phyloP scores from a whole-genome alignment of 2,888 invertebrate species.

The Caenorhabditis sp. region DNA sequence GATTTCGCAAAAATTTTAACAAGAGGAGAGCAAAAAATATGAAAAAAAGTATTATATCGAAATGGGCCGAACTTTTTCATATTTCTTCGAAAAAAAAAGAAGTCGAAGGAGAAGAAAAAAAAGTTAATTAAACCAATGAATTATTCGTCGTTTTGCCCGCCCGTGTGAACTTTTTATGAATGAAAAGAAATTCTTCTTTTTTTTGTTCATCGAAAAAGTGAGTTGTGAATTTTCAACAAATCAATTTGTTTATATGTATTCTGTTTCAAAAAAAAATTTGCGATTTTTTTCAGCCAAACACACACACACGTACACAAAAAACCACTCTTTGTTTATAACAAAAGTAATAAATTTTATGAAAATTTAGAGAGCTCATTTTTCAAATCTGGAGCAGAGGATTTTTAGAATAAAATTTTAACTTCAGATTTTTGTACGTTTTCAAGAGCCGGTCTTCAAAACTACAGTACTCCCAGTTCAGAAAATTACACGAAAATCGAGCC shows the following conservation, averaged over 20 bases:
- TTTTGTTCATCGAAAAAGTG: background rate
- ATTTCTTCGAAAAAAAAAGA: background rate
- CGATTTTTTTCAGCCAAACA: background rate
- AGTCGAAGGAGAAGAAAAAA: background rate
- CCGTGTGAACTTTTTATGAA: slow-evolving; percentile 1
- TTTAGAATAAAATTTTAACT: too few species aligned
- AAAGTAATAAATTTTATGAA: too few species aligned
- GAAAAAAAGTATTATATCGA: background rate
- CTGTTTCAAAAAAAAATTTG: background rate
- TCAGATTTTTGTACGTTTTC: too few species aligned
- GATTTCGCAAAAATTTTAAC: background rate
- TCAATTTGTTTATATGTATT: background rate
- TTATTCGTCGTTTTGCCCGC: background rate
- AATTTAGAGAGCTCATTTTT: too few species aligned
- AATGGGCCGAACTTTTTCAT: background rate
- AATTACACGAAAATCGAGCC: too few species aligned
- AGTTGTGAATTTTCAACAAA: background rate
- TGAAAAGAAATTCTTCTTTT: background rate
- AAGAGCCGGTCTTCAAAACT: too few species aligned
- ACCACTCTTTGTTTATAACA: background rate
- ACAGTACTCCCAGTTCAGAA: too few species aligned
- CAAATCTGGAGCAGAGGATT: too few species aligned
- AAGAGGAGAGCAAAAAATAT: background rate
- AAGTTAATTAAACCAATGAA: slow-evolving; percentile 1
- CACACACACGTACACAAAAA: too few species aligned